phyloP scores from a whole-genome alignment of 2,113 vertebrate genomes.

The Sander lucioperca region DNA sequence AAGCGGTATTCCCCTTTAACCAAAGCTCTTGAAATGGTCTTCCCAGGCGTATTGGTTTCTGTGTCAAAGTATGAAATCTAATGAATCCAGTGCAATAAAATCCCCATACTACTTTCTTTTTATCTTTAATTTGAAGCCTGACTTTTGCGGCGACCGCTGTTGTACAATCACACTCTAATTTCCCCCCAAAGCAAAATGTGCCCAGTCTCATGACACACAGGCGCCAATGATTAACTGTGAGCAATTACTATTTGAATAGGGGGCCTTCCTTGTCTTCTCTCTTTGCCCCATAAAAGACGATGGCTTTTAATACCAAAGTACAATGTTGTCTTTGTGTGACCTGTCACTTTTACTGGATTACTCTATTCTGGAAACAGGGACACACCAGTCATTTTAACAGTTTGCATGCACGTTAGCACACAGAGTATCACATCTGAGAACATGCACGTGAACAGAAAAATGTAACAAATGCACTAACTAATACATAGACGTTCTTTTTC shows the following conservation, averaged over 20 bases:
- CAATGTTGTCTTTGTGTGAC: conserved; percentile 49
- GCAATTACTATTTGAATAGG: conserved; percentile 75
- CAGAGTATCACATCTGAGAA: not conserved
- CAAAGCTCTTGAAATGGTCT: conserved; percentile 54
- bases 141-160: conserved; percentile 69
- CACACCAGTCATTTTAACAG: conserved; percentile 13
- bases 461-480: not conserved
- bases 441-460: not conserved
- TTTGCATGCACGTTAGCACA: not conserved
- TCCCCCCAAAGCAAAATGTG: conserved; percentile 75
- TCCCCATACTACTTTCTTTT: conserved; percentile 69
- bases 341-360: conserved; percentile 57
- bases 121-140: conserved; percentile 79
- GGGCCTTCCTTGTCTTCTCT: conserved; percentile 52
- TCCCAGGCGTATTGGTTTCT: conserved; percentile 71
- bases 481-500: not conserved
- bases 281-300: conserved; percentile 50
- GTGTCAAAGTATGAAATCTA: conserved; percentile 74
- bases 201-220: conserved; percentile 72
- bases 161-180: conserved; percentile 78
- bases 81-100: conserved; percentile 70
- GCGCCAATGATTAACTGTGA: conserved; percentile 80
- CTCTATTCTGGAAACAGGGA: conserved; percentile 36
- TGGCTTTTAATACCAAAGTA: conserved; percentile 48
- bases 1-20: conserved; percentile 64